A percentile compares a stretch with the other conserved stretches of the same genome.
These are phyloP conservation scores for Tapirus terrestris DNA, from an alignment of 2,113 vertebrate genomes.

Conservation along the genomic window DNA sequence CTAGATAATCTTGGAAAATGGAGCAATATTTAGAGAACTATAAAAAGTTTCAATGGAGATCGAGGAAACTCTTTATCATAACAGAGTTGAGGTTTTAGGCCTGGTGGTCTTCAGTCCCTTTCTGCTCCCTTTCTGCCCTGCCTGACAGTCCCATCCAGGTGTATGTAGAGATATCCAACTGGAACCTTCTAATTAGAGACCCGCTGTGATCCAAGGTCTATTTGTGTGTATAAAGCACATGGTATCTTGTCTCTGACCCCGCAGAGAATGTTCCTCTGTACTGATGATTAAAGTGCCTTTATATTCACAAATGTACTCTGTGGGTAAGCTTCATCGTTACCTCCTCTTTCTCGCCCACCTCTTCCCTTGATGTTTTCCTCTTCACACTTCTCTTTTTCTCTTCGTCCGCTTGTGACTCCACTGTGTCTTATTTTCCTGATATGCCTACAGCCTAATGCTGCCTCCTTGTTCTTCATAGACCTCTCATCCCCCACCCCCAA, in stretches of 20 bases:
- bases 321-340: slow-evolving; percentile 3
- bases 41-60: neutral
- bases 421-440: slow-evolving; percentile 38
- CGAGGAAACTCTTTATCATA: slow-evolving; percentile 16
- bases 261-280: neutral
- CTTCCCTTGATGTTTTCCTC: slow-evolving; percentile 56
- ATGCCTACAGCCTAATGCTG: neutral
- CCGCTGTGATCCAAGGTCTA: neutral
- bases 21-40: slow-evolving; percentile 6
- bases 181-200: slow-evolving; percentile 29
- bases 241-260: neutral
- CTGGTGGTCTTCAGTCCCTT: neutral
- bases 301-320: slow-evolving; percentile 39
- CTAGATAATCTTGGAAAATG: slow-evolving; percentile 36
- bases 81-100: neutral
- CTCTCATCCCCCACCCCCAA: neutral
- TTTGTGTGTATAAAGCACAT: neutral
- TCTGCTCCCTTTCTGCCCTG: neutral
- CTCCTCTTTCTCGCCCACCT: neutral
- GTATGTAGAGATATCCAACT: neutral
- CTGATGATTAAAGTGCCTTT: slow-evolving; percentile 39
- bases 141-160: neutral
- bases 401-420: slow-evolving; percentile 9
- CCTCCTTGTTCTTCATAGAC: slow-evolving; percentile 18
- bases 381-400: slow-evolving; percentile 23